phyloP scores from a whole-genome alignment of 2,113 vertebrate species.

The Numida meleagris region DNA sequence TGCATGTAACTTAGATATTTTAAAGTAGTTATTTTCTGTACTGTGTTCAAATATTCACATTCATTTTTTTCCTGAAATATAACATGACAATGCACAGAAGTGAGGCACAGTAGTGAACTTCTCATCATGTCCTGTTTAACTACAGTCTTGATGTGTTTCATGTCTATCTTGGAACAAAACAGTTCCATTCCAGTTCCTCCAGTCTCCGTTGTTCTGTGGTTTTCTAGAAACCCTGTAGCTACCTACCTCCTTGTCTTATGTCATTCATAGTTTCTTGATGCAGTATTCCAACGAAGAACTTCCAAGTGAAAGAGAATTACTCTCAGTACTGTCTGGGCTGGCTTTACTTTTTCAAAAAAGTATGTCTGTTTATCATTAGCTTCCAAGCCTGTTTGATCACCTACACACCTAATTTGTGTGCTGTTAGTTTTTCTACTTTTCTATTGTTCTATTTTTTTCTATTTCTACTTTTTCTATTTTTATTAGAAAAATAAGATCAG shows the following conservation, averaged over 20 bases:
- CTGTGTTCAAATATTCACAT: not conserved
- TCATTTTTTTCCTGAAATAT: too few species aligned
- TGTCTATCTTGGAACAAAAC: not conserved
- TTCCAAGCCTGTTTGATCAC: not conserved
- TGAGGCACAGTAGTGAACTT: not conserved
- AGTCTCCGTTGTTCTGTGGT: not conserved
- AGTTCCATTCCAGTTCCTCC: not conserved
- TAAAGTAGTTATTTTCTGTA: not conserved
- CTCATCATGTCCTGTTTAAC: not conserved
- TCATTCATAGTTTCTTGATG: not conserved
- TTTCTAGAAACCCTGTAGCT: not conserved
- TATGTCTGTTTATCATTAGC: not conserved
- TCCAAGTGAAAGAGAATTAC: not conserved
- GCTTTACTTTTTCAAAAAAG: not conserved
- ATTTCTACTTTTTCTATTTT: too few species aligned
- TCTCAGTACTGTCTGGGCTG: not conserved
- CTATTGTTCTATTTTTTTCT: too few species aligned
- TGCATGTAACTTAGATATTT: not conserved
- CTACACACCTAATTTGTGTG: rapidly evolving
- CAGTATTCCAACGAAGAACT: not conserved
- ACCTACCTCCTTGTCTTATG: not conserved
- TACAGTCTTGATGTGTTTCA: not conserved
- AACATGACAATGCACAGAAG: not conserved
- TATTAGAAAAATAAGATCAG: not conserved
- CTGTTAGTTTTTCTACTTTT: not conserved